Evolutionary conservation across 2,888 invertebrate genomes (phyloP), one percentile per base, ranked within the genome.

Genomic region (Galerucella nymphaeae): DNA sequence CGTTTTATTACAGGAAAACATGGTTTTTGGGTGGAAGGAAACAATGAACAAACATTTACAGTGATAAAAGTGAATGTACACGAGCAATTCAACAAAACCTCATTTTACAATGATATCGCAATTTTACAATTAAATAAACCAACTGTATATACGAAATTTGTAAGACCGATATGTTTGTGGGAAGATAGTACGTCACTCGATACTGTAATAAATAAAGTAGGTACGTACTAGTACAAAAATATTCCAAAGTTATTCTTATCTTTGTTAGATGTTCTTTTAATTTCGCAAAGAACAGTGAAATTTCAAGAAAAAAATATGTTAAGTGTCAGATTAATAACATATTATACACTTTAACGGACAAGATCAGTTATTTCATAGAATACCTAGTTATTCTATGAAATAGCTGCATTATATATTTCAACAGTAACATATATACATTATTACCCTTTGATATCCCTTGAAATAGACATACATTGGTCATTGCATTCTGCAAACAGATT

Each of bases 91-190:
- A 82, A 82, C 38, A 78, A 78, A 59, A 78, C 76, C 2, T 77
- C 79, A 20, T 81, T 66, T 83, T 87, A 73, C 84, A 90, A 82
- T 61, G 91, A 92, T 80, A 86, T 92, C 55, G 86, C 90, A 0
- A 80, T 92, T 9, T 77, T 91, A 10, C 87, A 88, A 3, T 80
- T 91, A 59, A 84, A 86, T 8, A 85, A 85, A 14, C 80, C 83
- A 0, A 88, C 89, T 0, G 84, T 87, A 66, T 89, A 88, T 75
- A 90, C 85, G 41, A 81, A 84, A 1, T 87, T 84, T 75, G 90
- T 92, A 42, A 86, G 88, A 55, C 89, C 91, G 1, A 87, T 89
- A 50, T 92, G 91, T 76, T 84, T 91, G 0, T 91, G 91, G 91
- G 76, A 78, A 16, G 76, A 73, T 41, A 59, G 30, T 41, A 72